Evolutionary conservation across 2,113 vertebrate species (phyloP), one percentile per base, ranked within the genome.

Genomic region (Balaeniceps rex): DNA sequence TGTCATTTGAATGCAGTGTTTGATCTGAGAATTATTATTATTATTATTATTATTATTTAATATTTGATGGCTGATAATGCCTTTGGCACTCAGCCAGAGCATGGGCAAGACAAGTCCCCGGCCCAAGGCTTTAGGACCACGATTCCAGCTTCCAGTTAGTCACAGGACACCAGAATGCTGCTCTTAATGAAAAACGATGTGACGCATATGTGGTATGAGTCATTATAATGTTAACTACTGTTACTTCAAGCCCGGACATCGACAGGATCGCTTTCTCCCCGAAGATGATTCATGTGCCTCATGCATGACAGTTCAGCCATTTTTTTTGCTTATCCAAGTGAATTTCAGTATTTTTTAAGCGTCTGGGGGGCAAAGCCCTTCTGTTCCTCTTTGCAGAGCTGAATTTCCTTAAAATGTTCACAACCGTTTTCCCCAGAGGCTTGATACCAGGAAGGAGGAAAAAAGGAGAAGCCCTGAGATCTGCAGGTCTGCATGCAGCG

Each of bases 171-270:
- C 78, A 78, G 89, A 94, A 96, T 74, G 40, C 84, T 90, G 87
- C 68, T 96, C 84, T 71, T 95, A 95, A 94, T 97, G 96, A 93
- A 96, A 95, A 93, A 51, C 26, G n/a, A 96, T 86, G 81, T 95
- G 95, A 95, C 84, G 94, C 95, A 97, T 94, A 91, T 74, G 60
- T 91, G 95, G 66, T 79, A 74, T 97, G 97, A 97, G 93, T 97
- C 95, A 95, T 95, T 96, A 92, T 85, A 94, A 94, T 94, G 96
- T 91, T 97, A 97, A 96, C 95, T 97, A 95, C 94, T 90, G 77
- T 83, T 91, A 80, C 96, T 97, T 96, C 89, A 93, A 96, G 87
- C 94, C 94, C 87, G 95, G 96, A 95, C 91, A 97, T 72, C 2
- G 0, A 75, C 82, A 91, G 82, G 68, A 80, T 86, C 16, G 1